Evolutionary conservation across 2,888 invertebrate species (phyloP).

Genomic region (Ophonus ardosiacus): DNA sequence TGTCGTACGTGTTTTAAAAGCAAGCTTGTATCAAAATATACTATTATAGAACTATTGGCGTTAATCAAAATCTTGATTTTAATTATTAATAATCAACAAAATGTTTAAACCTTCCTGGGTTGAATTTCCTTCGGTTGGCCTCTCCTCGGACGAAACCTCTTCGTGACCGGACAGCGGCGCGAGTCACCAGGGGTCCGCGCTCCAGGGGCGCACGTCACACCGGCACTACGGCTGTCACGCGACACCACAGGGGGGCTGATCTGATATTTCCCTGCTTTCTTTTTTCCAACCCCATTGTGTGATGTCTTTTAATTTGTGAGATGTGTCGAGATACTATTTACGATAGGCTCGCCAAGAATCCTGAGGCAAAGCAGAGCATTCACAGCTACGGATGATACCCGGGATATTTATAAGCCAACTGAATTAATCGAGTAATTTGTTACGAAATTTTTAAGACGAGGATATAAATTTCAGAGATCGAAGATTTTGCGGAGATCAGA

Average conservation of each 20-base stretch:
- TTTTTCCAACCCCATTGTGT: slow-evolving; percentile 58
- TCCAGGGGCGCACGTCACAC: slow-evolving; percentile 62
- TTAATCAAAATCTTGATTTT: no score
- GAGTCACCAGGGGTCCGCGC: slow-evolving; percentile 51
- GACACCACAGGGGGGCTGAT: slow-evolving; percentile 55
- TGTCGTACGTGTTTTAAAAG: no score
- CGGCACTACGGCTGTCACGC: slow-evolving; percentile 63
- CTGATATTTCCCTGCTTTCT: slow-evolving; percentile 60
- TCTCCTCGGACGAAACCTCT: slow-evolving; percentile 17
- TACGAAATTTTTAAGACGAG: not conserved
- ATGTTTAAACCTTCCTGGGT: no score
- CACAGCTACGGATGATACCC: not conserved
- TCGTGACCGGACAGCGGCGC: slow-evolving; percentile 48
- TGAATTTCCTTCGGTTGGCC: not conserved
- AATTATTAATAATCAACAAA: no score
- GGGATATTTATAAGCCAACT: not conserved
- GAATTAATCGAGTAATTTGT: slow-evolving; percentile 41
- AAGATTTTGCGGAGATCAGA: no score
- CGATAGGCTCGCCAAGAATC: slow-evolving; percentile 10
- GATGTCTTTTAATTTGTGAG: slow-evolving; percentile 61
- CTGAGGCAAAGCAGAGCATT: slow-evolving; percentile 4
- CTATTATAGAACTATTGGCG: no score
- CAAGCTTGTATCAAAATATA: no score
- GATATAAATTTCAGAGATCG: no score
- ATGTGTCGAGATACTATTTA: slow-evolving; percentile 58